Percentiles rank a stretch among this genome's conserved stretches.
Conservation (phyloP, 2,113 vertebrate genomes). For the Hyperopisus bebe region DNA sequence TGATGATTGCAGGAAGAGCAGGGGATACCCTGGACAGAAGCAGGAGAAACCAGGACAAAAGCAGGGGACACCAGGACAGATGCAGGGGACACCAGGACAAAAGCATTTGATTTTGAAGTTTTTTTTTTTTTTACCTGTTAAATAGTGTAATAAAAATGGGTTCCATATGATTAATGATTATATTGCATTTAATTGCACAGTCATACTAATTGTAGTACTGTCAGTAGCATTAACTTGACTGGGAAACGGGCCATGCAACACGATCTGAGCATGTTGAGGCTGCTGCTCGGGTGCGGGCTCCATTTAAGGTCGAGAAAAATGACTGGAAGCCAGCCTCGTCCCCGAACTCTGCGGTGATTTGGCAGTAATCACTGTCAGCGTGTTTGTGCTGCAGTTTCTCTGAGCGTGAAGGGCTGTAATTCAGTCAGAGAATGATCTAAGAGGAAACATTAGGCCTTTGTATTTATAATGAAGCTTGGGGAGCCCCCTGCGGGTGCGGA, state of each 20-base stretch:
- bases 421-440: conserved; percentile 3
- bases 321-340: not conserved
- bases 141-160: not conserved
- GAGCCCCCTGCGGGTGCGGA: not conserved
- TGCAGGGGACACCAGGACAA: not conserved
- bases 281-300: not conserved
- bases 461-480: not conserved
- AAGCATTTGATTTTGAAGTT: not conserved
- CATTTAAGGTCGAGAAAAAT: not conserved
- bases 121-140: not conserved
- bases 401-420: conserved; percentile 26
- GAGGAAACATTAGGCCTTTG: conserved; percentile 8
- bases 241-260: not conserved
- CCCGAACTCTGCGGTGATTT: not conserved
- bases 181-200: not conserved
- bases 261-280: not conserved
- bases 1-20: not conserved
- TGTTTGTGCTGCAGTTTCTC: conserved; percentile 3
- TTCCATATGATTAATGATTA: not conserved
- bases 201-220: not conserved
- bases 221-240: not conserved
- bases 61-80: not conserved
- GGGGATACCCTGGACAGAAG: not conserved
- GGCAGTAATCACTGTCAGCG: conserved; percentile 16
- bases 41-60: not conserved